These are phyloP conservation scores for Mythimna pallens DNA, from an alignment of 2,888 invertebrate species.

Conservation along the genomic window DNA sequence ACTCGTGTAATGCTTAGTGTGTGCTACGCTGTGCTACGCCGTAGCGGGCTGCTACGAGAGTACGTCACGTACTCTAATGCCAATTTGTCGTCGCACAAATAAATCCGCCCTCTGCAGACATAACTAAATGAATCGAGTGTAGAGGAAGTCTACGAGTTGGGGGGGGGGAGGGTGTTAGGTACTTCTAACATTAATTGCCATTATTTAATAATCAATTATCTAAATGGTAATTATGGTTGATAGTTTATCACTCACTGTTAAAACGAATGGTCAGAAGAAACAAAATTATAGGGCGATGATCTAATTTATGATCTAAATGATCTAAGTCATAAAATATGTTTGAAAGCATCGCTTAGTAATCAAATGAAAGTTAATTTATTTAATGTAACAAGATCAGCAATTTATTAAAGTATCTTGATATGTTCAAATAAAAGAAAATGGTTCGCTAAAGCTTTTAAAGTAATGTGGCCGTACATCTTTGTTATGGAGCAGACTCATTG, in stretches of 20 bases:
- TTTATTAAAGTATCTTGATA: slow-evolving; percentile 23
- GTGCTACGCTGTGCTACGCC: slow-evolving; percentile 28
- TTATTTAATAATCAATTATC: neutral
- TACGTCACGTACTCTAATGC: neutral
- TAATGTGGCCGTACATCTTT: slow-evolving; percentile 46
- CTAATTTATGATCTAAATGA: too few relatives aligned
- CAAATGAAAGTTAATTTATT: slow-evolving; percentile 7
- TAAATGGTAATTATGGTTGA: too few relatives aligned
- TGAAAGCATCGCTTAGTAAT: slow-evolving; percentile 2
- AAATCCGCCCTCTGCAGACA: neutral
- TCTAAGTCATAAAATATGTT: neutral
- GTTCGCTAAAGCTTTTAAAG: slow-evolving; percentile 12
- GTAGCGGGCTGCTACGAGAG: slow-evolving; percentile 28
- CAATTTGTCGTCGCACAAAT: slow-evolving; percentile 2
- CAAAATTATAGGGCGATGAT: too few relatives aligned
- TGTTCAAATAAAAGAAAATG: slow-evolving; percentile 22
- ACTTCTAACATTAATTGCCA: neutral
- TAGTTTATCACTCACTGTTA: too few relatives aligned
- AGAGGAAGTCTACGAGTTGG: neutral
- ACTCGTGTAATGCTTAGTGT: too few relatives aligned
- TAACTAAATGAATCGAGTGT: neutral
- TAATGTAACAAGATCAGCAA: slow-evolving; percentile 18
- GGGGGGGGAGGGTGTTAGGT: neutral
- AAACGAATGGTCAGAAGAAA: too few relatives aligned
- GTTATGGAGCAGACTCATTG: slow-evolving; percentile 40